phyloP scores from a whole-genome alignment of 64 coral and sea anemone species.

The Astreopora myriophthalma region DNA sequence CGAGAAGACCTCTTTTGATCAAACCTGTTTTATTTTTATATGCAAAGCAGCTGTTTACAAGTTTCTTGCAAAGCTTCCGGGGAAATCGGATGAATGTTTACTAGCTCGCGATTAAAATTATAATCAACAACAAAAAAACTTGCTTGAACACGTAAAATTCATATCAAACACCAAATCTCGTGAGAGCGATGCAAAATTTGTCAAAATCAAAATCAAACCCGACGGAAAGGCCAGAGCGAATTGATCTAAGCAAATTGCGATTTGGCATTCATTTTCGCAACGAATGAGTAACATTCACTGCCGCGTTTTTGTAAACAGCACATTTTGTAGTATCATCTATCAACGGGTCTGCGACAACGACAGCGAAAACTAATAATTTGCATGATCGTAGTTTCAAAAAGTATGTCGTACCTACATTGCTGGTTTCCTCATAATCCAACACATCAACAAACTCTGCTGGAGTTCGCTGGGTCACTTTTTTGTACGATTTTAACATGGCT shows the following conservation, averaged over 20 bases:
- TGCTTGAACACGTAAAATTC: too few relatives aligned
- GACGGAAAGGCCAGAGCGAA: too few relatives aligned
- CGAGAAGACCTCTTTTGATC: conserved; percentile 4
- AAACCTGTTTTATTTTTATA: neutral
- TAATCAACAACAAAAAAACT: too few relatives aligned
- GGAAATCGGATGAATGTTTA: neutral
- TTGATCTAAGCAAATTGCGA: too few relatives aligned
- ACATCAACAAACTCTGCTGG: conserved; percentile 15
- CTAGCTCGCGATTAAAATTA: neutral
- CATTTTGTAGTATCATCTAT: too few relatives aligned
- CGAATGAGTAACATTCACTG: too few relatives aligned
- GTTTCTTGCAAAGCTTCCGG: neutral
- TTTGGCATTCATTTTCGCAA: too few relatives aligned
- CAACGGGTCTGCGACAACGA: too few relatives aligned
- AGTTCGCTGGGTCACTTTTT: neutral
- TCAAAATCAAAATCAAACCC: too few relatives aligned
- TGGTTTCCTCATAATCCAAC: neutral
- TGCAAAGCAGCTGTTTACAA: neutral
- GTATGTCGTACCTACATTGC: neutral
- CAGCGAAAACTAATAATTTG: neutral
- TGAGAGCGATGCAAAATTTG: too few relatives aligned
- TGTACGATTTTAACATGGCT: neutral
- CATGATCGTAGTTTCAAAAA: neutral
- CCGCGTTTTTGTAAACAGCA: too few relatives aligned
- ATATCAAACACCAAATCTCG: too few relatives aligned